A percentile compares a stretch with the other conserved stretches of the same genome.
phyloP scores from a whole-genome alignment of 2,113 vertebrate species.

The Melierax canorus region DNA sequence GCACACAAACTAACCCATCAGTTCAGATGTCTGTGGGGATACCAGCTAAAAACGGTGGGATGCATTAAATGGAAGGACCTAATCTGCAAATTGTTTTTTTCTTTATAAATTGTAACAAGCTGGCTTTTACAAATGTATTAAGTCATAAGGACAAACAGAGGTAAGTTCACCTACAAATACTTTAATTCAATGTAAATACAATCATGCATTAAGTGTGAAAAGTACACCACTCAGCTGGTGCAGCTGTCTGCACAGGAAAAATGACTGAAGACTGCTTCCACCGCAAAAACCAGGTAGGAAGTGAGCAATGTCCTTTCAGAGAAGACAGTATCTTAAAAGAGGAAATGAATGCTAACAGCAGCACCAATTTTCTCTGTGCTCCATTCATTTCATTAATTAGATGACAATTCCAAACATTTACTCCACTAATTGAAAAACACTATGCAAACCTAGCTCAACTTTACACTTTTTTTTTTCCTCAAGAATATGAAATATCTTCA shows the following conservation, averaged over 20 bases:
- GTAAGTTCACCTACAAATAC: not conserved
- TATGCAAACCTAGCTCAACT: not conserved
- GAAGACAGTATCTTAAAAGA: not conserved
- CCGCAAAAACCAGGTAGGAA: constrained; percentile 1
- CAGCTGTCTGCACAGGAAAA: not conserved
- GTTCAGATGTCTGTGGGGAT: not conserved
- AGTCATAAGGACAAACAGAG: not conserved
- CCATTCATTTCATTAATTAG: not conserved
- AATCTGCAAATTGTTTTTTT: not conserved
- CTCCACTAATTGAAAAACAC: not conserved
- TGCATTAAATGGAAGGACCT: not conserved
- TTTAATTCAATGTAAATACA: not conserved
- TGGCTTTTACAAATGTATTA: not conserved
- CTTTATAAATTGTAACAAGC: not conserved
- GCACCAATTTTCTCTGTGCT: not conserved
- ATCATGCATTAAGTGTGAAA: not conserved
- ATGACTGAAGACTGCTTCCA: not conserved
- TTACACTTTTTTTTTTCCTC: not conserved
- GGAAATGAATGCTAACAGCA: not conserved
- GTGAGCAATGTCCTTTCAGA: not conserved
- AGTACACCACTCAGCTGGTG: not conserved
- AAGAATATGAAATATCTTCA: not conserved
- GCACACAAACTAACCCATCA: not conserved
- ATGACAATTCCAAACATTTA: not conserved
- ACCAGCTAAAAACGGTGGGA: not conserved